Evolutionary conservation across 2,888 invertebrate species (phyloP).

Genomic region (Heteropelma amictum): DNA sequence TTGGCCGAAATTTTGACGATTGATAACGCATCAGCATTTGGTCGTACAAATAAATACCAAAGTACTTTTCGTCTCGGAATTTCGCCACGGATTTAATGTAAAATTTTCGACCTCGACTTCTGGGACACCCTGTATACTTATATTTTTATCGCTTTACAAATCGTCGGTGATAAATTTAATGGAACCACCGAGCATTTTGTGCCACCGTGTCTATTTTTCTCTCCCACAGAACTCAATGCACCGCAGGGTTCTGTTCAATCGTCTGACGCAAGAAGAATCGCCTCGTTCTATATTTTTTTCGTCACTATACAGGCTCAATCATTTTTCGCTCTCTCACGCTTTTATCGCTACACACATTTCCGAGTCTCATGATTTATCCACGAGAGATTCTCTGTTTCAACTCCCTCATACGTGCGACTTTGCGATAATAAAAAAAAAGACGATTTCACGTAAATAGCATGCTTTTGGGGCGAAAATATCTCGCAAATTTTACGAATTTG

Average conservation of each 20-base stretch:
- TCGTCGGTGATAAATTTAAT: conserved; percentile 12
- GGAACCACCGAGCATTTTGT: neutral
- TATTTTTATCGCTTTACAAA: conserved; percentile 26
- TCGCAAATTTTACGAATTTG: no score
- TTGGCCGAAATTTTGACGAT: no score
- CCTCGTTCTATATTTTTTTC: conserved; percentile 29
- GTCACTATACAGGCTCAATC: neutral
- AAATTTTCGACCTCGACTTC: no score
- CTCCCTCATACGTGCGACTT: neutral
- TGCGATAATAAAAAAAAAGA: no score
- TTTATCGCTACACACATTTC: conserved; percentile 22
- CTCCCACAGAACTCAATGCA: conserved; percentile 23
- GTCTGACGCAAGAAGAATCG: conserved; percentile 45
- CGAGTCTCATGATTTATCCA: conserved; percentile 10
- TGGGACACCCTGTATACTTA: no score
- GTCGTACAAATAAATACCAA: no score
- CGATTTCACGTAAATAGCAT: no score
- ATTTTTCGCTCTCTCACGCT: conserved; percentile 44
- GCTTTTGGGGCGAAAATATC: no score
- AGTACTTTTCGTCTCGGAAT: no score
- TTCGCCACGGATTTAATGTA: neutral
- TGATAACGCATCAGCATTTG: no score
- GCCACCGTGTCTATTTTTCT: conserved; percentile 12
- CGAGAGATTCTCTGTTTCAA: neutral
- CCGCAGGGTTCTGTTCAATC: conserved; percentile 23